Base-by-base conservation (phyloP, 1,140 invertebrate species). In the Fopius arisanus region DNA sequence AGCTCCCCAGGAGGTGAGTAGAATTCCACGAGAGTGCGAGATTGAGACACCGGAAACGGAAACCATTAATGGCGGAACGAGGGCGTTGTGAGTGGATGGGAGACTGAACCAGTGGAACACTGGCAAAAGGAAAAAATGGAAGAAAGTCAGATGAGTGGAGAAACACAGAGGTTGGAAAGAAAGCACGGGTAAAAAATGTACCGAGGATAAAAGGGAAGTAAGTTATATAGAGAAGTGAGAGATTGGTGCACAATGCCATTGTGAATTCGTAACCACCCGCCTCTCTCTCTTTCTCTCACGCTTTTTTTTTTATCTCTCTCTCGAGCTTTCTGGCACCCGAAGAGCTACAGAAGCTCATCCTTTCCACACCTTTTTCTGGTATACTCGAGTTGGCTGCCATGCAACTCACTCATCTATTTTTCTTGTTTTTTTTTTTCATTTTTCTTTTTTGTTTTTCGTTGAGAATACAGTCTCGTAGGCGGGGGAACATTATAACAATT, bases 181-280 rank as follows among this genome's bases (percentile, higher is more conserved):
- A 43, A 75, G 66, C 33, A 37, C 33, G 33, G 29, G 37, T 66
- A 29, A 41, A 66, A 33, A 70, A 63, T 40, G 43, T 65, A n/a
- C 29, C 3, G 31, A 43, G 73, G 48, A 68, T 63, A 67, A 48
- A 62, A 70, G 43, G 19, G 66, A 71, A 73, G 31, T 48, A 26
- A 59, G 54, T 59, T 59, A 59, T 59, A 59, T 26, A 59, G 54
- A 26, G 54, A 65, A 67, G 33, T 37, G 66, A 41, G 68, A 74
- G 68, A 74, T 71, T 51, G 79, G 75, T 75, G 63, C 77, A 82
- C 81, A 82, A 83, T 82, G 80, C 75, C 78, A 79, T 79, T 76
- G 78, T 79, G 80, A 79, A 79, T 79, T 79, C 75, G 76, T 76
- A 79, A 79, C 75, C 78, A 72, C 76, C 68, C 77, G 74, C 16